Evolutionary conservation across 53 echinoderm and acorn worm species (phyloP), one percentile per base, ranked within the genome.

Genomic region (Antedon mediterranea): DNA sequence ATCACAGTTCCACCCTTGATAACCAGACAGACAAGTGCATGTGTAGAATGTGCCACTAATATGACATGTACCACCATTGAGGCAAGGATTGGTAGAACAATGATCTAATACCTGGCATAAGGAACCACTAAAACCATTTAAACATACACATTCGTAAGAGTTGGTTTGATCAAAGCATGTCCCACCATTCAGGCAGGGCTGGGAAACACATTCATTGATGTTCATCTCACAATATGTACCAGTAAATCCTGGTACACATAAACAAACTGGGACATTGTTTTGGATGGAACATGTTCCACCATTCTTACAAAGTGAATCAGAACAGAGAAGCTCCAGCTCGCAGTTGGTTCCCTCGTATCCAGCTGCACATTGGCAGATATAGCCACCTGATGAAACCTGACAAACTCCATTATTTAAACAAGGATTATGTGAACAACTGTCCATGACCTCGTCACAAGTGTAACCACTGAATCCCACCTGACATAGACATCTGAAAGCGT

Each of bases 61-160:
- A 18, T 88, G 82, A 34, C 98, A 98, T 14, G 98, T 93, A 13
- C 88, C 98, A n/a, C 86, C 93, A 79, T 93, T 88, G 28, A 86
- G 78, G 76, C 98, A 98, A 29, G 78, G 85, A 42, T 86, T 82
- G 31, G 28, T 32, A 5, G 73, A 31, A 72, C 92, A 97, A n/a
- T 43, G 79, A 44, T 97, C 83, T 29, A 79, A 79, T 57, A 80
- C 88, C 85, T 57, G 9, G 23, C 57, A 57, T 18, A 1, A 18
- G 9, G 20, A 6, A 57, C 57, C 57, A 57, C 57, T 57, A 23
- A 57, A 57, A 23, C 57, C 57, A 57, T 6, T 23, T 57, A 26
- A 26, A 18, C 57, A 57, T 18, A 18, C 15, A 23, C 57, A 57
- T 3, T 15, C 2, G 57, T 18, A 57, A 1, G 9, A 6, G 57